Conservation (phyloP, 1,140 invertebrate species). For the Panagrolaimus sp. region DNA sequence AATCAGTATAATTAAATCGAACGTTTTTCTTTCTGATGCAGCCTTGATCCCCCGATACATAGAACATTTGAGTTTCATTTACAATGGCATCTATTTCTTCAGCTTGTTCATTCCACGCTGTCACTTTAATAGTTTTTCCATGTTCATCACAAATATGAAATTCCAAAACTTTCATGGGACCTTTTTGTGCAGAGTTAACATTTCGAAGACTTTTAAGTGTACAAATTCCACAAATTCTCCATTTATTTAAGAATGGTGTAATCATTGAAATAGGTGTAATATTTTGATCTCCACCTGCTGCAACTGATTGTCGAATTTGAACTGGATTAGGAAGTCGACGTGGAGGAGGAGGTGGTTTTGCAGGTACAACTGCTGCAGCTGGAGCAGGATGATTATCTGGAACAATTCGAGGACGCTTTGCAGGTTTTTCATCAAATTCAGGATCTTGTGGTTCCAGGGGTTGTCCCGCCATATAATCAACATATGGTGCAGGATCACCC, state of each 20-base stretch:
- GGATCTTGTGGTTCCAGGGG: too few species aligned
- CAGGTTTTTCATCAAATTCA: too few species aligned
- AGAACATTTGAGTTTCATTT: background rate
- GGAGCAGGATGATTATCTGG: too few species aligned
- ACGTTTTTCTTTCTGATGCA: background rate
- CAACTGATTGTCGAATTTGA: too few species aligned
- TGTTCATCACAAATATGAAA: background rate
- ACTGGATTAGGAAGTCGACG: too few species aligned
- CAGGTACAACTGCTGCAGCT: too few species aligned
- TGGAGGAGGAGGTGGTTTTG: too few species aligned
- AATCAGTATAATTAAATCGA: slow-evolving; percentile 3
- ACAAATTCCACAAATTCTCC: background rate
- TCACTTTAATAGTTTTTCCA: background rate
- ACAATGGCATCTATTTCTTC: background rate
- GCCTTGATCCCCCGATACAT: background rate
- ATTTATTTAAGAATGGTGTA: background rate
- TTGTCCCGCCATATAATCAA: too few species aligned
- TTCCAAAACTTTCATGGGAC: background rate
- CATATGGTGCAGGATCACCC: too few species aligned
- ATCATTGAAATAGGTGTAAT: background rate
- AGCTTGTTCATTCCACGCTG: slow-evolving; percentile 7
- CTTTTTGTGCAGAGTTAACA: background rate
- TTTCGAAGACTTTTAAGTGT: background rate
- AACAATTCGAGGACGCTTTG: too few species aligned
- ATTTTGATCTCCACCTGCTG: too few species aligned